A percentile compares a stretch with the other conserved stretches of the same genome.
Evolutionary conservation across 2,113 vertebrate species (phyloP).

Genomic region (Channa argus): DNA sequence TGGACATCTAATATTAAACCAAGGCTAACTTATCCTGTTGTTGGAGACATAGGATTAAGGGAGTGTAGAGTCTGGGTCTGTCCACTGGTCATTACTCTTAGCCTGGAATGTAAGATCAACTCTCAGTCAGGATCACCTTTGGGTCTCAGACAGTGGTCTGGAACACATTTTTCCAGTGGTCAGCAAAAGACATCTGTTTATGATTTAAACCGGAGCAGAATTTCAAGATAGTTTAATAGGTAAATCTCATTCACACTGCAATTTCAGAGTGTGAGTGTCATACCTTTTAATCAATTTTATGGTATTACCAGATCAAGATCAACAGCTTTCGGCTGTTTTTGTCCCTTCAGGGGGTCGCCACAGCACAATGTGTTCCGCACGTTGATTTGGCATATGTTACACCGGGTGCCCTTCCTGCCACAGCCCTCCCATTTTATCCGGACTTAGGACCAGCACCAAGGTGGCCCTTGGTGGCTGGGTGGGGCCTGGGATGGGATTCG

Average conservation of each 20-base stretch:
- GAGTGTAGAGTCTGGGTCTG: conserved; percentile 51
- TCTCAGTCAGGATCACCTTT: conserved; percentile 60
- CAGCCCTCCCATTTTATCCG: too few species aligned
- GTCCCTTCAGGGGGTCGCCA: too few species aligned
- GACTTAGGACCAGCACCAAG: too few species aligned
- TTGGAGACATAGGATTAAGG: conserved; percentile 66
- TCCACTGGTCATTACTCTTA: conserved; percentile 58
- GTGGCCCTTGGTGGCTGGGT: too few species aligned
- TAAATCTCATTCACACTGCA: conserved; percentile 37
- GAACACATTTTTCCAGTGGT: conserved; percentile 57
- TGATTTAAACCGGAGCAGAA: conserved; percentile 39
- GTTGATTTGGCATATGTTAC: too few species aligned
- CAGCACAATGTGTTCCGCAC: too few species aligned
- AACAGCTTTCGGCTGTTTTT: too few species aligned
- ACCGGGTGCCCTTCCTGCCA: too few species aligned
- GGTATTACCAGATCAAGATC: conserved; percentile 30
- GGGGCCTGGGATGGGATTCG: too few species aligned
- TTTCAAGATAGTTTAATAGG: conserved; percentile 40
- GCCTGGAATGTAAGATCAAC: conserved; percentile 62
- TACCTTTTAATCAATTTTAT: conserved; percentile 51
- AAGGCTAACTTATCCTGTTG: conserved; percentile 48
- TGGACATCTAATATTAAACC: conserved; percentile 54
- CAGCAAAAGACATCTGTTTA: conserved; percentile 50
- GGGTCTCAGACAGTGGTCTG: conserved; percentile 63
- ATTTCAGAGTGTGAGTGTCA: conserved; percentile 18